Percentiles rank a stretch among this genome's conserved stretches.
Evolutionary conservation across 2,113 vertebrate species (phyloP).

Genomic region (Orientallactaga bullata): DNA sequence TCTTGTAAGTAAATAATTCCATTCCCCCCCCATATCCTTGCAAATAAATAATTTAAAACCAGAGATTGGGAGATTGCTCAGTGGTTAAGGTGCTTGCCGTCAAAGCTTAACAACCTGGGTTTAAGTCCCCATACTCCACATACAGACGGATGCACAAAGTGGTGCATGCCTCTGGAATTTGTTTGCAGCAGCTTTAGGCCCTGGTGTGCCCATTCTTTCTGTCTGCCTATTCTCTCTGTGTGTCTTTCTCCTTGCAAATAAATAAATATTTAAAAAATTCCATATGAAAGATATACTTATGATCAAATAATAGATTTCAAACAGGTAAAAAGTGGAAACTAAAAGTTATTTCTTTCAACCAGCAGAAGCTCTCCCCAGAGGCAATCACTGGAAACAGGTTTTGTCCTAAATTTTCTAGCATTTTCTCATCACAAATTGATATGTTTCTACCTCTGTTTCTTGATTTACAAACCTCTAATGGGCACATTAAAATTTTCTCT

Average conservation of each 20-base stretch:
- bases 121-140: too few species aligned
- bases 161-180: too few species aligned
- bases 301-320: neutral
- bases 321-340: neutral
- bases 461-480: constrained; percentile 12
- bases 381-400: neutral
- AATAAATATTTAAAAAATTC: neutral
- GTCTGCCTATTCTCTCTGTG: too few species aligned
- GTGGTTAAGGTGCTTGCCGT: too few species aligned
- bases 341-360: neutral
- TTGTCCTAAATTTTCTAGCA: neutral
- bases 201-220: too few species aligned
- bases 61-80: too few species aligned
- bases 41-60: too few species aligned
- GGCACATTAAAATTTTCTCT: neutral
- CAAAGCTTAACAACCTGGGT: too few species aligned
- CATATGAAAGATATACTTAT: neutral
- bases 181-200: too few species aligned
- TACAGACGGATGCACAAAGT: too few species aligned
- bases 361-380: neutral
- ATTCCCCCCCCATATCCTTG: too few species aligned
- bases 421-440: neutral
- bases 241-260: too few species aligned
- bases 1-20: neutral
- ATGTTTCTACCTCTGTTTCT: constrained; percentile 7